Evolutionary conservation across 2,113 vertebrate genomes (phyloP), one percentile per base, ranked within the genome.

Genomic region (Solenodon paradoxus): DNA sequence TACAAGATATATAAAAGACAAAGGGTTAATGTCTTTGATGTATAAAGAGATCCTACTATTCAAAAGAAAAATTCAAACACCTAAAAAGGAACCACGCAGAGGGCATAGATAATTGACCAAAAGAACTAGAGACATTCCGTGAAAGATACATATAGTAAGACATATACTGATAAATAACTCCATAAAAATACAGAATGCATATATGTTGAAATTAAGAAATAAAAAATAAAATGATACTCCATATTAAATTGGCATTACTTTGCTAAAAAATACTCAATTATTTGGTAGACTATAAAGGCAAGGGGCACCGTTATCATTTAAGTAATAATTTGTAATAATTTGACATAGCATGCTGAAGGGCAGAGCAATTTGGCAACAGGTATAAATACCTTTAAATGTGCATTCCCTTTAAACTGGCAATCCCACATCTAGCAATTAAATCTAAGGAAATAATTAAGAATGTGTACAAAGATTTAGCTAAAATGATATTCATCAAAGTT

Each of bases 391-490:
- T 92, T 83, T 49, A 88, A 72, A 92, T 8, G 64, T 16, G 24
- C 66, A 12, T 53, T 88, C 64, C 91, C 89, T 80, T 89, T 80
- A 86, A 90, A 85, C 75, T 5, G 1, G 47, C 40, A 84, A 71
- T 69, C 89, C 92, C 89, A 87, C 32, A 77, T 64, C 90, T 74
- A 87, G 90, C 84, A 81, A 93, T 95, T 93, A 90, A 84, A 92
- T 69, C 89, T 26, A 93, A 95, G 96, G 89, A 95, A 95, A 95
- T 88, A 80, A 92, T 96, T 95, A 90, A 95, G 95, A 96, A 96
- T 47, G 89, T 72, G 83, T 93, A 92, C 80, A 57, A 87, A 92
- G 86, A 93, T 84, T 89, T 92, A 55, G 7, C 90, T 95, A 69
- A 95, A 92, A 95, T 68, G 59, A 87, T 83, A 77, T 91, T 89